Percentiles rank a stretch among this genome's conserved stretches.
Conservation (phyloP, 2,113 vertebrate genomes). For the Antennarius striatus region DNA sequence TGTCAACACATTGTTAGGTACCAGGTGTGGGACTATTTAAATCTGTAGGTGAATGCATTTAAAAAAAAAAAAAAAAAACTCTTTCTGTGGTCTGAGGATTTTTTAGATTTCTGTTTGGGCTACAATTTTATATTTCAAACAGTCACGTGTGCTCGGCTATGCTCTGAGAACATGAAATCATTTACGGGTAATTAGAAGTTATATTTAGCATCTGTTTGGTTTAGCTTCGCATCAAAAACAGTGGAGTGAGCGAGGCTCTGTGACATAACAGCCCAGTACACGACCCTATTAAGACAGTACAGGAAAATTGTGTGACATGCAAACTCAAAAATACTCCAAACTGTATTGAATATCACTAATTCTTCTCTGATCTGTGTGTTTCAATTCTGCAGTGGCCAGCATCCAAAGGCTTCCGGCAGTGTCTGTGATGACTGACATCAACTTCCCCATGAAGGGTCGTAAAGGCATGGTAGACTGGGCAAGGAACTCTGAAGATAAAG, state of each 20-base stretch:
- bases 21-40: slow-evolving; percentile 32
- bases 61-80: not conserved
- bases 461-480: slow-evolving; percentile 99
- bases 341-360: slow-evolving; percentile 27
- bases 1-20: slow-evolving; percentile 20
- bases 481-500: slow-evolving; percentile 97
- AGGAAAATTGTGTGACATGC: not conserved
- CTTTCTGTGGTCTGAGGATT: too few species aligned
- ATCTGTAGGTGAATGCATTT: slow-evolving; percentile 11
- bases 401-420: slow-evolving; percentile 98
- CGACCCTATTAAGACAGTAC: too few species aligned
- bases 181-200: not conserved
- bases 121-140: too few species aligned
- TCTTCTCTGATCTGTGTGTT: slow-evolving; percentile 47
- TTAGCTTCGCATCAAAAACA: not conserved
- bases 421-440: slow-evolving; percentile 97
- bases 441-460: slow-evolving; percentile 99
- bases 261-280: too few species aligned
- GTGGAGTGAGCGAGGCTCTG: not conserved
- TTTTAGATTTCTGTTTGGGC: not conserved
- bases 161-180: too few species aligned
- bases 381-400: slow-evolving; percentile 87
- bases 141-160: too few species aligned
- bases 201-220: not conserved
- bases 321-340: slow-evolving; percentile 9